Evolutionary conservation across 2,888 invertebrate genomes (phyloP).

Genomic region (Rhingia campestris): DNA sequence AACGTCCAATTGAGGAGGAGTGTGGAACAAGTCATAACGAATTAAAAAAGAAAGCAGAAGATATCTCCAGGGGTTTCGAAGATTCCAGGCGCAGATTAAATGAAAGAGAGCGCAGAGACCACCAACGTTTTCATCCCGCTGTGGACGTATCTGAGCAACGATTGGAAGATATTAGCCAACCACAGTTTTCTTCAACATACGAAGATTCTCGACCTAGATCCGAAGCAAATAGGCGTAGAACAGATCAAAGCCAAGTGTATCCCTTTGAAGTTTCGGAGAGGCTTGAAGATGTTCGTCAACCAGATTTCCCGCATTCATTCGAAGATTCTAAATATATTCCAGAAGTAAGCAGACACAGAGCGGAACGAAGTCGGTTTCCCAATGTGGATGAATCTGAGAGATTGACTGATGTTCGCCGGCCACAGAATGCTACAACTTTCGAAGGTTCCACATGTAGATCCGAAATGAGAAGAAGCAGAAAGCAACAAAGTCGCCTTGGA

Average conservation of each 20-base stretch:
- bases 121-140: background rate
- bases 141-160: constrained; percentile 1
- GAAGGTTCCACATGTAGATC: background rate
- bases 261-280: background rate
- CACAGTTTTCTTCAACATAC: background rate
- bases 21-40: too few species aligned
- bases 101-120: background rate
- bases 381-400: background rate
- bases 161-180: background rate
- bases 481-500: background rate
- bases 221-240: background rate
- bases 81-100: background rate
- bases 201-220: constrained; percentile 6
- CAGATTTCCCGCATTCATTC: background rate
- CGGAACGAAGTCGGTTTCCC: constrained; percentile 3
- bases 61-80: background rate
- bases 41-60: too few species aligned
- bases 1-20: too few species aligned
- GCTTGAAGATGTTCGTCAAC: constrained; percentile 6
- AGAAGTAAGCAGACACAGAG: background rate
- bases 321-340: background rate
- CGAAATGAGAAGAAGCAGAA: background rate
- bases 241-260: too few species aligned
- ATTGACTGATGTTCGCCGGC: background rate
- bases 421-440: constrained; percentile 2